Percentiles rank a stretch among this genome's conserved stretches.
phyloP scores from a whole-genome alignment of 1,140 invertebrate species.

The Macrosteles quadrilineatus region DNA sequence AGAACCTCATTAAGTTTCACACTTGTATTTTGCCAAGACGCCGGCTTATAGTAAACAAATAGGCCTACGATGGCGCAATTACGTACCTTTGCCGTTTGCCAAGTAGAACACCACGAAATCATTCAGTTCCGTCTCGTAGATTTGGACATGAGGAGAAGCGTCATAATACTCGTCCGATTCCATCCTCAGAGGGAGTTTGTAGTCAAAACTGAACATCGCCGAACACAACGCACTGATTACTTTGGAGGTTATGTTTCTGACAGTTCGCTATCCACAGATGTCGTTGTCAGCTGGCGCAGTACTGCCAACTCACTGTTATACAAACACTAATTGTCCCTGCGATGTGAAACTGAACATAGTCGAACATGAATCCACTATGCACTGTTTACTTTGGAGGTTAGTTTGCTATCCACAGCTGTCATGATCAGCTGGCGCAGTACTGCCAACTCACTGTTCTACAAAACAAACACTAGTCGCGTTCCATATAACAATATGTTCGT shows the following conservation, averaged over 20 bases:
- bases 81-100: conserved; percentile 40
- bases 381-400: neutral
- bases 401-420: neutral
- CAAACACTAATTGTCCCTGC: no score
- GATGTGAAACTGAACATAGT: conserved; percentile 11
- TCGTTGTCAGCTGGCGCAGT: neutral
- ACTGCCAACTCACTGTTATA: neutral
- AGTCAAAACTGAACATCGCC: conserved; percentile 11
- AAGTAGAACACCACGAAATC: conserved; percentile 54
- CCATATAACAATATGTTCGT: no score
- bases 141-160: conserved; percentile 49
- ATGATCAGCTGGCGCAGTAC: neutral
- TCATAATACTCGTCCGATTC: conserved; percentile 38
- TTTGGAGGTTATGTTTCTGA: neutral
- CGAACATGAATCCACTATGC: neutral
- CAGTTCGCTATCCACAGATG: neutral
- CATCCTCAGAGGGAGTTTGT: neutral
- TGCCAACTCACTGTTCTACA: neutral
- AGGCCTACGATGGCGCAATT: neutral
- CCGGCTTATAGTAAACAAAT: neutral
- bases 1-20: no score
- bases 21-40: no score
- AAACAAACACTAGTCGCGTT: no score
- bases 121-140: conserved; percentile 48
- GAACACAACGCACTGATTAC: neutral